Percentiles rank a stretch among this genome's conserved stretches.
Evolutionary conservation across 2,888 invertebrate species (phyloP).

Genomic region (Agonopterix arenella): DNA sequence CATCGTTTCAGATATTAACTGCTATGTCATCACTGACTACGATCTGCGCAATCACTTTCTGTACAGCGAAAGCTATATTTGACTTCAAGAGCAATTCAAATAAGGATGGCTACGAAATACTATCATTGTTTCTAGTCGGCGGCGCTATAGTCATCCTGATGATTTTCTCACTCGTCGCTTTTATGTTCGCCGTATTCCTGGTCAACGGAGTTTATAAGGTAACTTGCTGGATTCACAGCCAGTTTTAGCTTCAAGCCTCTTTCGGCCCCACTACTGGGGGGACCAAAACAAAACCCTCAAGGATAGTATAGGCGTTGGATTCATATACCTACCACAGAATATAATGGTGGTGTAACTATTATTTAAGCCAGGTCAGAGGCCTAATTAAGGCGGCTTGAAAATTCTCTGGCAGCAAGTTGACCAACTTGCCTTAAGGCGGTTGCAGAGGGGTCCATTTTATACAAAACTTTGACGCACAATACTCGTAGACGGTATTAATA

Average conservation of each 20-base stretch:
- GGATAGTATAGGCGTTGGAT: too few species aligned
- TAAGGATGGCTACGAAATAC: not conserved
- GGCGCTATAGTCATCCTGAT: not conserved
- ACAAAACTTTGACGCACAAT: too few species aligned
- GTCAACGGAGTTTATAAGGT: slow-evolving; percentile 13
- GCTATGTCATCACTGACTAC: not conserved
- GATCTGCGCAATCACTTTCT: not conserved
- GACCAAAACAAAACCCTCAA: too few species aligned
- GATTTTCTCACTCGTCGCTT: slow-evolving; percentile 2
- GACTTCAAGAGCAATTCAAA: not conserved
- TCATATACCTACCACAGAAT: not conserved
- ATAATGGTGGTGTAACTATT: not conserved
- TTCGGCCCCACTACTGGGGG: not conserved
- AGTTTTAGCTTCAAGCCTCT: too few species aligned
- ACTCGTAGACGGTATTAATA: too few species aligned
- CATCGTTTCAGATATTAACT: not conserved
- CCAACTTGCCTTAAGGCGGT: too few species aligned
- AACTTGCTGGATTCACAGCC: not conserved
- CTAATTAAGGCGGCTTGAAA: too few species aligned
- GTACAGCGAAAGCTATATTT: not conserved
- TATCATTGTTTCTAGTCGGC: not conserved
- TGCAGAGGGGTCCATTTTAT: too few species aligned
- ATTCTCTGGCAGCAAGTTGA: too few species aligned
- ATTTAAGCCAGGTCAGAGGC: too few species aligned
- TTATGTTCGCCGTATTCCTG: slow-evolving; percentile 12